Evolutionary conservation across 2,113 vertebrate genomes (phyloP), one percentile per base, ranked within the genome.

Genomic region (Tachysurus vachellii): DNA sequence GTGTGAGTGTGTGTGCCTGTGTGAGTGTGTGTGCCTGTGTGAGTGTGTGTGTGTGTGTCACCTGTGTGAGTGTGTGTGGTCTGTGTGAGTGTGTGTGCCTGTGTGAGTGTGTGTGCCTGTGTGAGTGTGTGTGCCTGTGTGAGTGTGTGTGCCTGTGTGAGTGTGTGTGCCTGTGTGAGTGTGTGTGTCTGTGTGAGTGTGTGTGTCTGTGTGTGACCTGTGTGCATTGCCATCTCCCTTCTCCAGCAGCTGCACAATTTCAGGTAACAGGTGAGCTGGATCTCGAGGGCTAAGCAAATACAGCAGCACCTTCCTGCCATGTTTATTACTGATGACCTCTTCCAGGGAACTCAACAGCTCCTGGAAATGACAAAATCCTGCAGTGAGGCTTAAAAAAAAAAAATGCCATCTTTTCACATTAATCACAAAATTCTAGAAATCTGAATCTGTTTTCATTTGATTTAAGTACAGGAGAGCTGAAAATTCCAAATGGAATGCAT

Each of bases 201-300:
- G 2, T 31, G 10, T 36, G 23, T 23, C 5, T 57, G 73, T 28
- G 42, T 61, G 61, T 17, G 36, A 98, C 98, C 98, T 99, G 93
- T 97, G 93, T 14, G 94, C 85, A 26, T 99, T 99, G 84, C 93
- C 93, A 44, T 99, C 98, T 89, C 98, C 98, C 76, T 95, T 93
- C 83, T 96, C 93, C 50, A 99, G 92, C 89, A 99, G 92, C 54
- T 94, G 94, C 87, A 98, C 96, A 90, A 97, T 97, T 92, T 98
- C 98, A 3, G 97, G 97, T 83, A 99, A 92, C 16, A 96, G 94
- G 92, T 99, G 96, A 19, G 97, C 95, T 0, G 96, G 96, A 88
- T 97, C 97, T 91, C 98, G 95, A 82, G 96, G 97, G 87, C 95
- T 97, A 61, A 99, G 93, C 71, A 99, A 93, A 88, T 99, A 98